Conservation (phyloP, 2,797 vertebrate species). For the Acrossocheilus fasciatus region DNA sequence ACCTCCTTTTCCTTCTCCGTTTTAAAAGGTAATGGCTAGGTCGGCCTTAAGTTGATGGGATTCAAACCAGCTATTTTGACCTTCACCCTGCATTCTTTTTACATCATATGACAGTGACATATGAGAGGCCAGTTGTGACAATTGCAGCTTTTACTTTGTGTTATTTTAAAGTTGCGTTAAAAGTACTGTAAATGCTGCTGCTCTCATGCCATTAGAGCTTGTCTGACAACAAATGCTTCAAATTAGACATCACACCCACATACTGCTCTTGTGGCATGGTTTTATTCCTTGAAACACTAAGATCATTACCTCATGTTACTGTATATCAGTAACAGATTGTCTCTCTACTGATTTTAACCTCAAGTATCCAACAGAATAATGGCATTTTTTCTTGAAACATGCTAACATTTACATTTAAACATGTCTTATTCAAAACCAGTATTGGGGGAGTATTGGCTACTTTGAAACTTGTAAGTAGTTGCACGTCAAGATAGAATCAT, state of each 20-base stretch:
- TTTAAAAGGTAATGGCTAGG: conserved; percentile 41
- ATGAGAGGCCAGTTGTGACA: conserved; percentile 16
- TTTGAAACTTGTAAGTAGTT: neutral
- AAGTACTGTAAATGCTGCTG: conserved; percentile 10
- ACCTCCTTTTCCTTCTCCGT: conserved; percentile 29
- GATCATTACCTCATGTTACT: conserved; percentile 13
- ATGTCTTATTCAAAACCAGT: neutral
- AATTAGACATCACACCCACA: conserved; percentile 31
- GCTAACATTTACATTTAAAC: neutral
- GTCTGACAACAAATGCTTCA: conserved; percentile 30
- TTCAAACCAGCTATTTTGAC: conserved; percentile 33
- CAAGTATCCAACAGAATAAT: neutral
- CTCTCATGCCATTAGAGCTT: conserved; percentile 19
- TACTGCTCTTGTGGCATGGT: neutral
- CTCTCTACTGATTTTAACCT: conserved; percentile 16
- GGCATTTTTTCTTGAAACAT: conserved; percentile 10
- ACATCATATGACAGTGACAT: conserved; percentile 25
- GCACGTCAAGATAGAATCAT: neutral
- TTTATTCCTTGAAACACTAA: conserved; percentile 25
- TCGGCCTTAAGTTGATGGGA: conserved; percentile 37
- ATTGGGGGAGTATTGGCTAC: neutral
- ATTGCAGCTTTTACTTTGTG: conserved; percentile 25
- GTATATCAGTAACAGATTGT: conserved; percentile 19
- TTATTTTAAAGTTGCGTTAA: conserved; percentile 43
- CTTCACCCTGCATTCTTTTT: conserved; percentile 19